Conservation (phyloP, 2,113 vertebrate genomes). For the Aegithalos caudatus region DNA sequence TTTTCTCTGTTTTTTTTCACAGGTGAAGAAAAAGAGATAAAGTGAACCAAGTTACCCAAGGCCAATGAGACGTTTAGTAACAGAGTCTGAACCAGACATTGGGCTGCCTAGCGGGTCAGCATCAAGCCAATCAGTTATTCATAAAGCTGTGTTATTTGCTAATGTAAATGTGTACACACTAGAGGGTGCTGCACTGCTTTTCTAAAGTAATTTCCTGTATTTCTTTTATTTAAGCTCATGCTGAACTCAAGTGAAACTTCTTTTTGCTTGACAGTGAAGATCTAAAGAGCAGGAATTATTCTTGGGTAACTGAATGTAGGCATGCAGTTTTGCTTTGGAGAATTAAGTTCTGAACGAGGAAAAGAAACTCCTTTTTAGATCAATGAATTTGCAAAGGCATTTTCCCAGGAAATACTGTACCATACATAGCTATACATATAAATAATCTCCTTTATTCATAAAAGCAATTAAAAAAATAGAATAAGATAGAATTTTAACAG, state of each 20-base stretch:
- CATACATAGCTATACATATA: neutral
- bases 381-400: neutral
- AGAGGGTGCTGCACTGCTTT: constrained; percentile 49
- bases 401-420: neutral
- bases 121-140: neutral
- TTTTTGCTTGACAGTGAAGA: neutral
- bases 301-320: neutral
- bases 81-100: neutral
- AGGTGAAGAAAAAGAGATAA: neutral
- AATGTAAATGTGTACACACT: neutral
- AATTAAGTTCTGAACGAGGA: neutral
- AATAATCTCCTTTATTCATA: neutral
- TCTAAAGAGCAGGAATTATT: neutral
- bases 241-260: neutral
- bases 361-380: neutral
- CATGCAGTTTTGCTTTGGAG: neutral
- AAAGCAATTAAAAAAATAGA: neutral
- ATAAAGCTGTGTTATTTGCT: neutral
- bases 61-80: neutral
- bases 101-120: neutral
- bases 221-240: neutral
- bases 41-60: neutral
- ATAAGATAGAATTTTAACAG: neutral
- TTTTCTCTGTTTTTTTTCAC: neutral
- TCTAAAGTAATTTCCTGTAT: neutral